Conservation (phyloP, 2,113 vertebrate genomes). For the Corythaeola cristata region DNA sequence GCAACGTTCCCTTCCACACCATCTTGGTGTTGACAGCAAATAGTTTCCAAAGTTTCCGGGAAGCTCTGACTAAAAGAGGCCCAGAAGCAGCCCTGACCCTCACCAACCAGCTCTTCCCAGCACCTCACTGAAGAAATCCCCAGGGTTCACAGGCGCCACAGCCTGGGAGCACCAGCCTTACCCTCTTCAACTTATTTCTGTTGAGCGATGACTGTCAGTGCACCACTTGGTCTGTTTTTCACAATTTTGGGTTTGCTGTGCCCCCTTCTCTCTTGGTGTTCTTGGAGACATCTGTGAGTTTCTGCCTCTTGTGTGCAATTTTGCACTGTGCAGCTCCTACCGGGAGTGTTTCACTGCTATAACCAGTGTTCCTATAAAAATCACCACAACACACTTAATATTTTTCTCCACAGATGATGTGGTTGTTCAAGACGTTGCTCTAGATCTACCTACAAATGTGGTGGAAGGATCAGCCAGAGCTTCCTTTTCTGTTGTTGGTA, state of each 20-base stretch:
- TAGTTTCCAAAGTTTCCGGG: neutral
- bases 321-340: neutral
- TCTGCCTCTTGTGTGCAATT: neutral
- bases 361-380: neutral
- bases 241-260: neutral
- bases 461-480: slow-evolving; percentile 80
- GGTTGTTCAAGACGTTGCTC: slow-evolving; percentile 16
- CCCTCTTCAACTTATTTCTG: neutral
- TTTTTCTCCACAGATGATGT: slow-evolving; percentile 26
- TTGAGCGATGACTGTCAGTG: neutral
- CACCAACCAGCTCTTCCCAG: neutral
- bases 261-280: neutral
- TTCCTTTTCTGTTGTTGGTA: slow-evolving; percentile 81
- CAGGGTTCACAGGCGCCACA: neutral
- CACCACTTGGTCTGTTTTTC: neutral
- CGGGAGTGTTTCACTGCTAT: neutral
- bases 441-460: slow-evolving; percentile 73
- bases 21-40: neutral
- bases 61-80: neutral
- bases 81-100: neutral
- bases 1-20: neutral
- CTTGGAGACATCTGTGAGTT: neutral
- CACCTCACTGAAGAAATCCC: neutral
- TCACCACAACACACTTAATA: neutral
- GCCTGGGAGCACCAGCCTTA: neutral